Evolutionary conservation across 2,113 vertebrate species (phyloP).

Genomic region (Craseonycteris thonglongyai): DNA sequence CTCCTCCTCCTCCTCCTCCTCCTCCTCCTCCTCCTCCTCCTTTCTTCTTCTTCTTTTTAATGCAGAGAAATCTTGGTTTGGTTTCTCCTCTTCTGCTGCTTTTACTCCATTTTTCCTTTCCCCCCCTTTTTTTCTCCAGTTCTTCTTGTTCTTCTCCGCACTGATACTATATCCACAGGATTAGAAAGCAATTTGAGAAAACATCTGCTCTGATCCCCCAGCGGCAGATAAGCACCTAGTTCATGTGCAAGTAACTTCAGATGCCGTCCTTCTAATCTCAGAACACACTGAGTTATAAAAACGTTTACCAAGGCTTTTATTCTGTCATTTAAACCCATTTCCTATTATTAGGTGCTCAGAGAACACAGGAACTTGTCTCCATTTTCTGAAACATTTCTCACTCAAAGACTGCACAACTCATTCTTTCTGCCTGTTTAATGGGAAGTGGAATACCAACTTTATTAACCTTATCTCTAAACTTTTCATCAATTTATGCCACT

Average conservation of each 20-base stretch:
- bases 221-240: neutral
- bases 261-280: neutral
- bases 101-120: neutral
- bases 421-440: neutral
- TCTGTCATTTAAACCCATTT: neutral
- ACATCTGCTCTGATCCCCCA: neutral
- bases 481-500: neutral
- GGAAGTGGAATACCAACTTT: neutral
- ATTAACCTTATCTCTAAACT: constrained; percentile 13
- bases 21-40: no score
- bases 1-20: no score
- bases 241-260: neutral
- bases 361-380: neutral
- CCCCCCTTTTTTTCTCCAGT: neutral
- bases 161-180: neutral
- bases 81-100: neutral
- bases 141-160: neutral
- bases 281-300: neutral
- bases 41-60: neutral
- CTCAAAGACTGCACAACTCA: neutral
- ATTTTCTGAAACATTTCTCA: neutral
- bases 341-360: neutral
- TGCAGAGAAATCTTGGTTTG: neutral
- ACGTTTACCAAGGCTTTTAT: neutral
- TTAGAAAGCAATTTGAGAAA: neutral